phyloP scores from a whole-genome alignment of 2,888 invertebrate genomes.

The Theodoxus fluviatilis region DNA sequence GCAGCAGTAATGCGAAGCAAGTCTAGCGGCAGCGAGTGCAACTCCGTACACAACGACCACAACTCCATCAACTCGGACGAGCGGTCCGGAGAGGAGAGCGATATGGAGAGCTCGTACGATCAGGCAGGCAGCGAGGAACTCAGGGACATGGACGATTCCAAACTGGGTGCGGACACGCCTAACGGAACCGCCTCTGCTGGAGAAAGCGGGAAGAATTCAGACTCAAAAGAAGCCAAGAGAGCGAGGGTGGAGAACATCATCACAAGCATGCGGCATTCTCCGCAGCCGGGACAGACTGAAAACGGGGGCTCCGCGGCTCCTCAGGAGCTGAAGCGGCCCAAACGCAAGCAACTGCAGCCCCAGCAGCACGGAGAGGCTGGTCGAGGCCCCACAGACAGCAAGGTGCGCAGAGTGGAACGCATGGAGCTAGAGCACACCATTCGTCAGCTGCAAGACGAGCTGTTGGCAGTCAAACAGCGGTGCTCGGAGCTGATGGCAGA shows the following conservation, averaged over 20 bases:
- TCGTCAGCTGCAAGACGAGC: slow-evolving; percentile 85
- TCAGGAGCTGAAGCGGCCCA: slow-evolving; percentile 65
- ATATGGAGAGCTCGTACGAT: slow-evolving; percentile 32
- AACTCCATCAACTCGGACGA: slow-evolving; percentile 38
- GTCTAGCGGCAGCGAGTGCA: slow-evolving; percentile 30
- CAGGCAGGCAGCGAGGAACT: background rate
- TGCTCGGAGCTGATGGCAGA: too few relatives aligned
- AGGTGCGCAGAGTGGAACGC: slow-evolving; percentile 55
- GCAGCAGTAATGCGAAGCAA: slow-evolving; percentile 29
- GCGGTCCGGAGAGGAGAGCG: slow-evolving; percentile 42
- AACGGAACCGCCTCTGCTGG: slow-evolving; percentile 7
- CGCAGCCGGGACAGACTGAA: slow-evolving; percentile 26
- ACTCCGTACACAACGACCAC: slow-evolving; percentile 35
- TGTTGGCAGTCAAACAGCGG: slow-evolving; percentile 76
- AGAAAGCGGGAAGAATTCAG: slow-evolving; percentile 25
- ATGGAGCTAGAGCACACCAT: slow-evolving; percentile 81
- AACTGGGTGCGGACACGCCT: slow-evolving; percentile 25
- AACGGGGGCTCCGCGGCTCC: slow-evolving; percentile 27
- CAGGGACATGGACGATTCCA: slow-evolving; percentile 24
- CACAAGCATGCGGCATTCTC: slow-evolving; percentile 80
- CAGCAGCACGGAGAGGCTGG: slow-evolving; percentile 91
- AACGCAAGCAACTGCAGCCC: slow-evolving; percentile 93
- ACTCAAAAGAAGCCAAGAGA: slow-evolving; percentile 75
- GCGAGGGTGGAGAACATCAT: slow-evolving; percentile 95
- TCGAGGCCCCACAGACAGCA: slow-evolving; percentile 69